A percentile compares a stretch with the other conserved stretches of the same genome.
phyloP scores from a whole-genome alignment of 2,888 invertebrate species.

The Nemotelus nigrinus region DNA sequence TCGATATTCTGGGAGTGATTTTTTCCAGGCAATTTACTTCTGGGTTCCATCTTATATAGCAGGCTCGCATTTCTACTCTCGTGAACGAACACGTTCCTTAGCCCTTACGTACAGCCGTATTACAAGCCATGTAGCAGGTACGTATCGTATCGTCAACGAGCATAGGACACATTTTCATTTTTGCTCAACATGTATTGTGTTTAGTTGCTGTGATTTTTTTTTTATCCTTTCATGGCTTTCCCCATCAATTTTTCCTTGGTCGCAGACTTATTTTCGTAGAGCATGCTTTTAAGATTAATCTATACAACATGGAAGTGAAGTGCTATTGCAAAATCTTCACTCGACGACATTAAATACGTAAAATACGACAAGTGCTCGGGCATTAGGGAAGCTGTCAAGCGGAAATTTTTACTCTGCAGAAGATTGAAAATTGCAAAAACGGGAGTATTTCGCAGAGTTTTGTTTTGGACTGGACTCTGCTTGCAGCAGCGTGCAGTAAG shows the following conservation, averaged over 20 bases:
- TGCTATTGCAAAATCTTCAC: constrained; percentile 33
- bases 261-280: not conserved
- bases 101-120: no score
- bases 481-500: not conserved
- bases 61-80: not conserved
- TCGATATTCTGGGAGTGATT: constrained; percentile 46
- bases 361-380: not conserved
- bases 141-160: not conserved
- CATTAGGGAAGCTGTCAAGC: constrained; percentile 14
- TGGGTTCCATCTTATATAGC: constrained; percentile 2
- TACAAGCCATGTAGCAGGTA: no score
- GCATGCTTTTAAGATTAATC: constrained; percentile 42
- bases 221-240: not conserved
- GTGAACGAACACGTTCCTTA: not conserved
- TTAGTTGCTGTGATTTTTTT: not conserved
- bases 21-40: constrained; percentile 49
- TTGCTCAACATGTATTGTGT: constrained; percentile 3
- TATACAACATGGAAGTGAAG: constrained; percentile 28
- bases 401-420: not conserved
- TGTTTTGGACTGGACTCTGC: not conserved
- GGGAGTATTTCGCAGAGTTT: no score
- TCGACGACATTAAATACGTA: constrained; percentile 6
- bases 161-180: constrained; percentile 27
- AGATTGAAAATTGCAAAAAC: no score
- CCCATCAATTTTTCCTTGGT: constrained; percentile 20